Base-by-base conservation (phyloP, 2,797 vertebrate species). In the Syncerus caffer region DNA sequence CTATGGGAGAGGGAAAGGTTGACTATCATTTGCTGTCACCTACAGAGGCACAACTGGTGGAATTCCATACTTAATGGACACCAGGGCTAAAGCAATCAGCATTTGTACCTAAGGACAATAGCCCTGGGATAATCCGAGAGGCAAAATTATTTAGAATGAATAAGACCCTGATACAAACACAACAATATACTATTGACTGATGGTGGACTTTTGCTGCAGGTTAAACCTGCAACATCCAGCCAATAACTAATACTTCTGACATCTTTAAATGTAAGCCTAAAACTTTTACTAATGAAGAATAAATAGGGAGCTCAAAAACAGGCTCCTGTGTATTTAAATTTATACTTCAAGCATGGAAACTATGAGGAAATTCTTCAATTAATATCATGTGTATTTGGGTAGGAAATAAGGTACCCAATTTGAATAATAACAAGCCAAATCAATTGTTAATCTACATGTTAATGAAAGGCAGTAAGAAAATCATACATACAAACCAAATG, bases 361-460 rank as follows among this genome's bases (percentile, higher is more conserved):
- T 7, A 85, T 53, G 27, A 86, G 4, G 4, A 95, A 90, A 82
- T 89, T 71, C 7, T 95, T 83, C 27, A 93, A 8, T 64, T 14
- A 95, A 25, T 86, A 82, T 23, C 11, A 9, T 78, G 4, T 0
- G n/a, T 51, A 19, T 11, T 31, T 31, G 0, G 3, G 11, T 31
- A 92, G 29, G 7, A 90, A 90, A 95, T 74, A 85, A 85, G 12
- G 23, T 16, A 1, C 15, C 4, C n/a, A 31, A 38, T 79, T 76
- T 91, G 62, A 91, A 47, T 14, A 71, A 17, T 29, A 97, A 42
- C 1, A 84, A 84, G 8, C 6, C 64, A 86, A 57, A 13, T 80
- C 19, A 80, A 21, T 86, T 89, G 29, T 93, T 57, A 87, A 86
- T 38, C 21, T 92, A 50, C 31, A 42, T 11, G 12, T 19, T 74